Evolutionary conservation across 2,797 vertebrate species (phyloP), one percentile per base, ranked within the genome.

Genomic region (Pipistrellus pipistrellus): DNA sequence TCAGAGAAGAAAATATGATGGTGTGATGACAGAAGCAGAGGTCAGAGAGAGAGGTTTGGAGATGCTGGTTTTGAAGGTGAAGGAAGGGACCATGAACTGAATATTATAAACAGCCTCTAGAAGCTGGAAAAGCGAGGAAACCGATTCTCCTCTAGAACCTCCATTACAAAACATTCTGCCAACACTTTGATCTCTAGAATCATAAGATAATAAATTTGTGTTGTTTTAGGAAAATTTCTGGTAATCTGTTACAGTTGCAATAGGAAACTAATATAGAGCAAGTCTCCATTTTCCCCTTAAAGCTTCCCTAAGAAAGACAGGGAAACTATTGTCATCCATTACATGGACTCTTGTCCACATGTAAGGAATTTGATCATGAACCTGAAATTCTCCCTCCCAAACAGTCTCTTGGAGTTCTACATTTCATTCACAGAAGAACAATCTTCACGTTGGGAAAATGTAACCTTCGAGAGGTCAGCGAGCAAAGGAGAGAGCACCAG

Each of bases 321-420:
- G 44, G 72, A 84, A 82, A 73, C 2, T 5, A 30, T 46, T 21
- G 32, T 77, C 27, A 25, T 18, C 12, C 8, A 17, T 44, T 91
- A 17, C 53, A 38, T 4, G 25, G 20, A 72, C 48, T 64, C 46
- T 85, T 46, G 14, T 8, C 15, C 32, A 59, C 57, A 69, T 32
- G 17, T 44, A 75, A 88, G 82, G 8, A 90, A 78, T 81, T 27
- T 23, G 15, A 55, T 72, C 57, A 32, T 77, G 21, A 95, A 57
- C 10, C 27, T 90, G 55, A 85, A 85, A 73, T 75, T 94, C 14
- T 92, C 27, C 44, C 48, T 90, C 78, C 82, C 17, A 89, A 57
- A 78, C 23, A 89, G 30, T n/a, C 13, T 91, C 46, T 38, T 80
- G n/a, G 25, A 68, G 35, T 87, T 95, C 35, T 35, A 23, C 8